A percentile compares a stretch with the other conserved stretches of the same genome.
Conservation (phyloP, 2,888 invertebrate species). For the Ophion ellenae region DNA sequence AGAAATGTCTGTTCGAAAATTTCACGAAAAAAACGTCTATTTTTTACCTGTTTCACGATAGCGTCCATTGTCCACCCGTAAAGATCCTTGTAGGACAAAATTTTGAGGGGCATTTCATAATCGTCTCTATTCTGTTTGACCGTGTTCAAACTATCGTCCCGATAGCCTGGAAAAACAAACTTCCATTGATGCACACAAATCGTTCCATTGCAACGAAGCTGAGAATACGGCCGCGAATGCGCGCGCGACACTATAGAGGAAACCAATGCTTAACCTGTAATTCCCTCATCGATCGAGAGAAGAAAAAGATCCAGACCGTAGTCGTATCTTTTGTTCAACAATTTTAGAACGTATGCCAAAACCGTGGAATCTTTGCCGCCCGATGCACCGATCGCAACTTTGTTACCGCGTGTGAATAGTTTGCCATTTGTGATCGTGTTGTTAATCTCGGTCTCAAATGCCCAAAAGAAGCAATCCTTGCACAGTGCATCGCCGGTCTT, state of each 20-base stretch:
- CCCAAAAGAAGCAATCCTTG: slow-evolving; percentile 96
- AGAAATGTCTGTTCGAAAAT: too few species aligned
- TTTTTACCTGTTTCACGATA: slow-evolving; percentile 92
- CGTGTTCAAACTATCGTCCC: slow-evolving; percentile 98
- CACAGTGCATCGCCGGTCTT: slow-evolving; percentile 97
- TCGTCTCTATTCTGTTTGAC: slow-evolving; percentile 97
- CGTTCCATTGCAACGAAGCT: neutral
- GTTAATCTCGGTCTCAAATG: slow-evolving; percentile 98
- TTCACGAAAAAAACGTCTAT: neutral
- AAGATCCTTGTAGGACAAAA: slow-evolving; percentile 97
- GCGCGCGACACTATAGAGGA: neutral
- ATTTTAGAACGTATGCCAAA: slow-evolving; percentile 95
- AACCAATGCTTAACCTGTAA: slow-evolving; percentile 87
- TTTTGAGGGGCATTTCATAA: slow-evolving; percentile 96
- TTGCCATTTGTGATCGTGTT: slow-evolving; percentile 93
- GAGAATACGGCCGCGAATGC: neutral
- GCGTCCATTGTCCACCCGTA: slow-evolving; percentile 99
- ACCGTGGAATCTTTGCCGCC: slow-evolving; percentile 99
- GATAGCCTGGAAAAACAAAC: slow-evolving; percentile 86
- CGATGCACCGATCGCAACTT: slow-evolving; percentile 96
- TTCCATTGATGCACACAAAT: neutral
- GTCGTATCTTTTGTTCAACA: slow-evolving; percentile 94
- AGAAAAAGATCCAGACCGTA: slow-evolving; percentile 96
- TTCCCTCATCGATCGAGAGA: slow-evolving; percentile 99
- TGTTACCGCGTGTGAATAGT: slow-evolving; percentile 92